Percentiles rank a stretch among this genome's conserved stretches.
phyloP scores from a whole-genome alignment of 2,113 vertebrate genomes.

The Argyrosomus japonicus region DNA sequence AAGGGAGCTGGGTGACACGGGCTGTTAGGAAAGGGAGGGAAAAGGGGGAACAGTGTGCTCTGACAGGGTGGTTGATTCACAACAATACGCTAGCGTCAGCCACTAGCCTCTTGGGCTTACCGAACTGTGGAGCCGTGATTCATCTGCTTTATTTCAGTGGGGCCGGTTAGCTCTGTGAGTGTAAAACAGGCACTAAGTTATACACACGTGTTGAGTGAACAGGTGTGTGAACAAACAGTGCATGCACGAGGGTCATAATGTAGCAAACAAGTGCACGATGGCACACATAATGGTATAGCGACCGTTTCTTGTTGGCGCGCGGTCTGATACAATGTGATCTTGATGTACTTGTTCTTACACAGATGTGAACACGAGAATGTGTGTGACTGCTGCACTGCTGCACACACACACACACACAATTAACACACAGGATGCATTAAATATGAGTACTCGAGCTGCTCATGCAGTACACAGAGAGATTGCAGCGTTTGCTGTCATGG shows the following conservation, averaged over 20 bases:
- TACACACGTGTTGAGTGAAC: background rate
- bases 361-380: background rate
- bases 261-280: constrained; percentile 16
- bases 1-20: constrained; percentile 49
- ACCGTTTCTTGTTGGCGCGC: background rate
- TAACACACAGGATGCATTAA: constrained; percentile 25
- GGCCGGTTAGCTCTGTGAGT: constrained; percentile 10
- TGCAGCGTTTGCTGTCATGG: background rate
- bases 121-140: constrained; percentile 42
- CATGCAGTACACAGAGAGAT: background rate
- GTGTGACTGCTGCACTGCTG: background rate
- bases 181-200: background rate
- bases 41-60: constrained; percentile 27
- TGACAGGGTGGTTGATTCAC: constrained; percentile 60
- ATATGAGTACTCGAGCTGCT: constrained; percentile 39
- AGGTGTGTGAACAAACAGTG: constrained; percentile 24
- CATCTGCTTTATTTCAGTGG: constrained; percentile 48
- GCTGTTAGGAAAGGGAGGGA: constrained; percentile 57
- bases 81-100: constrained; percentile 56
- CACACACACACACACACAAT: too few relatives aligned
- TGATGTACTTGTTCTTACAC: constrained; percentile 13
- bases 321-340: constrained; percentile 1
- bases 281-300: background rate
- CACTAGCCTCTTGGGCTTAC: constrained; percentile 44
- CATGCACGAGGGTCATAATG: background rate